These are phyloP conservation scores for Morone saxatilis DNA, from an alignment of 2,113 vertebrate species.

Conservation along the genomic window DNA sequence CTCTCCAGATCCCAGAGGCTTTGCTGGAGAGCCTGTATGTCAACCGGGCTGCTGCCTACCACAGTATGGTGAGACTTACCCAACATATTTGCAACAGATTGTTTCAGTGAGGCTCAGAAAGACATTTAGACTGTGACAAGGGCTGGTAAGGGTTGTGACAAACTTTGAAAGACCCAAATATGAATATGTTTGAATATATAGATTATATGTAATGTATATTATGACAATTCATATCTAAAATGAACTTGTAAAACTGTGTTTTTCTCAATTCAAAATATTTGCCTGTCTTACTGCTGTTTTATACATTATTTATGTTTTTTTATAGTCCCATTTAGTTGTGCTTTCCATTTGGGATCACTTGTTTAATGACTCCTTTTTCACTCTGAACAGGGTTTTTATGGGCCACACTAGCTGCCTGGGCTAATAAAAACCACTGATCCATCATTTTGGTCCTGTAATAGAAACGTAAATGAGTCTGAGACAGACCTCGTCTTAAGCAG, in stretches of 20 bases:
- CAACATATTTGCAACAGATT: neutral
- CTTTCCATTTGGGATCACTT: neutral
- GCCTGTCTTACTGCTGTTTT: neutral
- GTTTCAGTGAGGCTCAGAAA: neutral
- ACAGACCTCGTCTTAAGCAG: too few species aligned
- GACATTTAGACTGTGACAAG: neutral
- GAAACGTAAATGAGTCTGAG: too few species aligned
- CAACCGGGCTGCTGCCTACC: slow-evolving; percentile 91
- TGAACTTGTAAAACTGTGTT: neutral
- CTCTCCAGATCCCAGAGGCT: slow-evolving; percentile 85
- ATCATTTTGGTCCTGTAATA: too few species aligned
- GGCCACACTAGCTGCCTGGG: neutral
- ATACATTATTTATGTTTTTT: neutral
- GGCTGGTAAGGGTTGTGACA: neutral
- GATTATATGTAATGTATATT: neutral
- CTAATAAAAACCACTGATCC: too few species aligned
- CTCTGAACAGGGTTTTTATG: neutral
- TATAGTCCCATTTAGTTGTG: neutral
- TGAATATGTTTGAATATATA: too few species aligned
- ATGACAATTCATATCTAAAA: neutral
- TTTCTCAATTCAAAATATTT: too few species aligned
- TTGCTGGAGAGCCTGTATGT: slow-evolving; percentile 92
- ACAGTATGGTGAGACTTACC: slow-evolving; percentile 87
- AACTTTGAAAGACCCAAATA: too few species aligned
- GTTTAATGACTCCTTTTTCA: neutral